phyloP scores from a whole-genome alignment of 1,140 invertebrate genomes.

The Leptoteleia sp. region DNA sequence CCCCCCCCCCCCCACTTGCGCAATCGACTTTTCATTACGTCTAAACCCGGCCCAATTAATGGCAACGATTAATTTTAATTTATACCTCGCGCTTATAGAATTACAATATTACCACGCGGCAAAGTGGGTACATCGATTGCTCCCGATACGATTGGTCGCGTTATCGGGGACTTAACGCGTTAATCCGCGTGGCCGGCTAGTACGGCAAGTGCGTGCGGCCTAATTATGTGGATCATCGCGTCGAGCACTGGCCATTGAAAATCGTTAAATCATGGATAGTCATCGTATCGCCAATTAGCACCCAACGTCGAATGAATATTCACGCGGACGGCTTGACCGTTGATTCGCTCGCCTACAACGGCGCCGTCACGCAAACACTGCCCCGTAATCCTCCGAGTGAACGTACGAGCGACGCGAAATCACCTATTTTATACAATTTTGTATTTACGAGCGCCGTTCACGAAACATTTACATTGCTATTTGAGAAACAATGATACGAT shows the following conservation, averaged over 20 bases:
- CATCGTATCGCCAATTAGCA: slow-evolving; percentile 78
- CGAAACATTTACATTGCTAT: slow-evolving; percentile 66
- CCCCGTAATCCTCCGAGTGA: slow-evolving; percentile 57
- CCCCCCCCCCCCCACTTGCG: too few relatives aligned
- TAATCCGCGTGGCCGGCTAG: too few relatives aligned
- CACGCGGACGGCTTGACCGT: slow-evolving; percentile 69
- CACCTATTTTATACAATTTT: slow-evolving; percentile 66
- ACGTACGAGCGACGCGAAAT: slow-evolving; percentile 57
- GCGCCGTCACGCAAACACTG: slow-evolving; percentile 70
- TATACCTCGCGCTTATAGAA: too few relatives aligned
- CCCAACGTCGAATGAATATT: slow-evolving; percentile 74
- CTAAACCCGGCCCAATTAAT: too few relatives aligned
- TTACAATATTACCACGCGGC: too few relatives aligned
- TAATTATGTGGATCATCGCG: slow-evolving; percentile 66
- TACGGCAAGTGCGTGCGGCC: slow-evolving; percentile 56
- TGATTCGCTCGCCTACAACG: slow-evolving; percentile 61
- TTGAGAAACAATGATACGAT: slow-evolving; percentile 63
- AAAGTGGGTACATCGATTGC: too few relatives aligned
- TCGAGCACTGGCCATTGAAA: slow-evolving; percentile 77
- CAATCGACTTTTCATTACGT: too few relatives aligned
- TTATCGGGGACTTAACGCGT: too few relatives aligned
- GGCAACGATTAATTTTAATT: too few relatives aligned
- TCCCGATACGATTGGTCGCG: too few relatives aligned
- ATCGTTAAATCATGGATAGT: slow-evolving; percentile 80
- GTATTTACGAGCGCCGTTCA: slow-evolving; percentile 64